Evolutionary conservation across 2,888 invertebrate genomes (phyloP).

Genomic region (Drosophila quinaria): DNA sequence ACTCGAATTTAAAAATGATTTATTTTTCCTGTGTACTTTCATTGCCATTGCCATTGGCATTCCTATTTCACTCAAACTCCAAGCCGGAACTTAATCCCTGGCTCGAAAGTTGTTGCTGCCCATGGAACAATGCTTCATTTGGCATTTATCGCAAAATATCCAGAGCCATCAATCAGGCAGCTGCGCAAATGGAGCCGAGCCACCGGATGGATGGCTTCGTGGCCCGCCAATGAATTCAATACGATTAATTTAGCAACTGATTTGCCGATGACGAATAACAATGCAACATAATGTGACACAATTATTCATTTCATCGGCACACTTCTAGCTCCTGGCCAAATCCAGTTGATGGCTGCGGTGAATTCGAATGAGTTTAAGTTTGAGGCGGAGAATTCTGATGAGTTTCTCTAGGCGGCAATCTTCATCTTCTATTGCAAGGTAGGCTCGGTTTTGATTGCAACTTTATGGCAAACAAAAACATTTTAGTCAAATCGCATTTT

Average conservation of each 20-base stretch:
- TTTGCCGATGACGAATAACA: slow-evolving; percentile 80
- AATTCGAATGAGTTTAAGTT: slow-evolving; percentile 6
- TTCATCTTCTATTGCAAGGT: not conserved
- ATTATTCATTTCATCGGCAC: slow-evolving; percentile 71
- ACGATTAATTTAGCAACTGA: slow-evolving; percentile 80
- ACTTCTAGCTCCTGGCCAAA: slow-evolving; percentile 21
- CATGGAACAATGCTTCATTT: slow-evolving; percentile 54
- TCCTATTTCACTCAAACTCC: not conserved
- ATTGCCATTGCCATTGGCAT: slow-evolving; percentile 6
- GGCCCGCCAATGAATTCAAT: slow-evolving; percentile 71
- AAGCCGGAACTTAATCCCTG: not conserved
- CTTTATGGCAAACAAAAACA: not conserved
- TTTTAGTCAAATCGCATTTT: not conserved
- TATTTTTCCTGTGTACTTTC: no score
- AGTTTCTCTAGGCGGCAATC: slow-evolving; percentile 29
- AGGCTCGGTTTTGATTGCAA: not conserved
- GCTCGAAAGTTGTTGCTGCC: slow-evolving; percentile 25
- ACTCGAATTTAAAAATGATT: no score
- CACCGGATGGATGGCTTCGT: slow-evolving; percentile 47
- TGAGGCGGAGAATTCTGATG: slow-evolving; percentile 16
- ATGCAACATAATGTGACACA: slow-evolving; percentile 78
- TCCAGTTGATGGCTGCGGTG: slow-evolving; percentile 32
- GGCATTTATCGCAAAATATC: slow-evolving; percentile 50
- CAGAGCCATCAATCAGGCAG: slow-evolving; percentile 65
- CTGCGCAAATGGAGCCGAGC: slow-evolving; percentile 39